Percentiles rank a stretch among this genome's conserved stretches.
Evolutionary conservation across 2,888 invertebrate genomes (phyloP).

Genomic region (Tetragonisca angustula): DNA sequence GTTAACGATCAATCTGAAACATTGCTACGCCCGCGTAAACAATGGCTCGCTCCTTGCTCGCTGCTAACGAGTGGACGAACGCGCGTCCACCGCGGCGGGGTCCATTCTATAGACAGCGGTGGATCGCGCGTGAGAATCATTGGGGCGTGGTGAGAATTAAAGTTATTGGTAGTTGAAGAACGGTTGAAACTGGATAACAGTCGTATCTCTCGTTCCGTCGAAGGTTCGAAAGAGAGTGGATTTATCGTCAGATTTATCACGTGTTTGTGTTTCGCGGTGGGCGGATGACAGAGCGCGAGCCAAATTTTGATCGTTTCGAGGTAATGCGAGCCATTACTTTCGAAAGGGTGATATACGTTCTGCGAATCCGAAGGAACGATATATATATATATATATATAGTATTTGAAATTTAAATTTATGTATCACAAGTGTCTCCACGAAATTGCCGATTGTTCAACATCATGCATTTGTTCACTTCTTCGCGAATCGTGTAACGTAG

Average conservation of each 20-base stretch:
- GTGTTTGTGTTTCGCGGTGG: too few species aligned
- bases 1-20: constrained; percentile 69
- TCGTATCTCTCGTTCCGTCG: background rate
- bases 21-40: constrained; percentile 40
- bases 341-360: too few species aligned
- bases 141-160: background rate
- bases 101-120: background rate
- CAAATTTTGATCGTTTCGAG: too few species aligned
- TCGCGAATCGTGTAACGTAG: background rate
- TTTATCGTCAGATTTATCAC: background rate
- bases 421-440: too few species aligned
- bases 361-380: too few species aligned
- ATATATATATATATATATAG: too few species aligned
- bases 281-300: too few species aligned
- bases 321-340: too few species aligned
- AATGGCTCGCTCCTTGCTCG: constrained; percentile 55
- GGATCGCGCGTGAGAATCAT: constrained; percentile 7
- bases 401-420: too few species aligned
- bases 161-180: constrained; percentile 5
- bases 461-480: too few species aligned
- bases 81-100: background rate
- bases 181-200: background rate
- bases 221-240: background rate
- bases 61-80: constrained; percentile 52
- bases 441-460: too few species aligned